A percentile compares a stretch with the other conserved stretches of the same genome.
These are phyloP conservation scores for Reticulitermes lucifugus DNA, from an alignment of 2,888 invertebrate genomes.

Conservation along the genomic window DNA sequence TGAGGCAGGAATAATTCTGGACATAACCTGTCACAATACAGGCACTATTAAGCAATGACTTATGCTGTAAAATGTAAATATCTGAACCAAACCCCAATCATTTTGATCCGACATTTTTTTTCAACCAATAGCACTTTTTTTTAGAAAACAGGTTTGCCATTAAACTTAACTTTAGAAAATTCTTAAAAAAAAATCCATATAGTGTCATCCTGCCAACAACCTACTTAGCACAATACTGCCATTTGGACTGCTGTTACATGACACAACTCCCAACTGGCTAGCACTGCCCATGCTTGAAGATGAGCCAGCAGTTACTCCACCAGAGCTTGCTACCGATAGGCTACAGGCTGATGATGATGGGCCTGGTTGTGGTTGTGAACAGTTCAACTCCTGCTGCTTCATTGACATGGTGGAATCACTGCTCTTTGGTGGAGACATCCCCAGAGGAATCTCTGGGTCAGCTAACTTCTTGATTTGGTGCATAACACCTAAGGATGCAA, in stretches of 20 bases:
- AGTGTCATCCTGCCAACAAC: not conserved
- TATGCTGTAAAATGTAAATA: too few species aligned
- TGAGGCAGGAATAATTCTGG: too few species aligned
- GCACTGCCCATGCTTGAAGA: conserved; percentile 9
- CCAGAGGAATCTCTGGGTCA: conserved; percentile 73
- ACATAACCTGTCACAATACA: too few species aligned
- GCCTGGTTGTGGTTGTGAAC: conserved; percentile 49
- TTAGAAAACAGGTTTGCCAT: too few species aligned
- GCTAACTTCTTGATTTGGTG: conserved; percentile 85
- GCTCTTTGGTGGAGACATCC: conserved; percentile 65
- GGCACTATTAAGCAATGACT: too few species aligned
- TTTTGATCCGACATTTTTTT: too few species aligned
- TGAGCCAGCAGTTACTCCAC: not conserved
- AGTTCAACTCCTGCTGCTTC: conserved; percentile 45
- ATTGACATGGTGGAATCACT: conserved; percentile 47
- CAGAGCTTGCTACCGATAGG: conserved; percentile 7
- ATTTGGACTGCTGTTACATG: conserved; percentile 39
- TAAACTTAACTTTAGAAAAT: too few species aligned
- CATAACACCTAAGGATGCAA: conserved; percentile 73
- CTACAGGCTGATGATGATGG: conserved; percentile 46
- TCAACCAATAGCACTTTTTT: too few species aligned
- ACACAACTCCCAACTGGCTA: conserved; percentile 17
- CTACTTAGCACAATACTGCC: conserved; percentile 45
- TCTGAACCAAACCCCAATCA: too few species aligned
- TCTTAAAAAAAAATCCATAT: too few species aligned